Percentiles rank a stretch among this genome's conserved stretches.
Conservation (phyloP, 2,113 vertebrate species). For the Pelecanus crispus region DNA sequence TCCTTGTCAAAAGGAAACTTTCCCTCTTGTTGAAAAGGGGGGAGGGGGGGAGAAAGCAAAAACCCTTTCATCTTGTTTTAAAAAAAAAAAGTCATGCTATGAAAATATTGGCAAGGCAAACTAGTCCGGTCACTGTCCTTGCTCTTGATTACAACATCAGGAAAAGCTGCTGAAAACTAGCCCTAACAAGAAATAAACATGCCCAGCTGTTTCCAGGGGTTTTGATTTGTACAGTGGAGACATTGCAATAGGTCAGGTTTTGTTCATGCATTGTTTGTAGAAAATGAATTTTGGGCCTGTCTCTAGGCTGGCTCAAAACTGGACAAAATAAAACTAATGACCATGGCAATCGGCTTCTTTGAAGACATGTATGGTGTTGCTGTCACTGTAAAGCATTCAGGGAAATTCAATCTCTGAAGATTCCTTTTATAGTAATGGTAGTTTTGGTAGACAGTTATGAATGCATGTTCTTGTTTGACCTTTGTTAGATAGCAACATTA, state of each 20-base stretch:
- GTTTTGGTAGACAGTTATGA: not conserved
- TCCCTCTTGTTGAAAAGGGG: not conserved
- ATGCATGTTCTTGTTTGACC: not conserved
- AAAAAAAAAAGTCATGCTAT: not conserved
- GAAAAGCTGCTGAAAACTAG: not conserved
- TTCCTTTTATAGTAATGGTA: not conserved
- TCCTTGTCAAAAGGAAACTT: not conserved
- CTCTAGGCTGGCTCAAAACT: not conserved
- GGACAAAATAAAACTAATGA: not conserved
- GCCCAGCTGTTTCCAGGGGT: not conserved
- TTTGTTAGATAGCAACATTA: not conserved
- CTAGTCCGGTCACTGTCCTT: not conserved
- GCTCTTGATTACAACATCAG: not conserved
- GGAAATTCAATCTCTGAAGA: not conserved
- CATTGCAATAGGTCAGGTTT: not conserved
- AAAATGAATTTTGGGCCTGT: not conserved
- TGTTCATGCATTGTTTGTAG: not conserved
- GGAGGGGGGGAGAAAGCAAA: not conserved
- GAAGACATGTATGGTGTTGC: not conserved
- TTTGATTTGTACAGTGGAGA: not conserved
- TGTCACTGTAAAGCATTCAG: not conserved
- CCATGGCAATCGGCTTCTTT: not conserved
- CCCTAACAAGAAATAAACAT: not conserved
- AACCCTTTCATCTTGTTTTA: not conserved
- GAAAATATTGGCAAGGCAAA: not conserved